Evolutionary conservation across 2,888 invertebrate species (phyloP).

Genomic region (Anthophora plumipes): DNA sequence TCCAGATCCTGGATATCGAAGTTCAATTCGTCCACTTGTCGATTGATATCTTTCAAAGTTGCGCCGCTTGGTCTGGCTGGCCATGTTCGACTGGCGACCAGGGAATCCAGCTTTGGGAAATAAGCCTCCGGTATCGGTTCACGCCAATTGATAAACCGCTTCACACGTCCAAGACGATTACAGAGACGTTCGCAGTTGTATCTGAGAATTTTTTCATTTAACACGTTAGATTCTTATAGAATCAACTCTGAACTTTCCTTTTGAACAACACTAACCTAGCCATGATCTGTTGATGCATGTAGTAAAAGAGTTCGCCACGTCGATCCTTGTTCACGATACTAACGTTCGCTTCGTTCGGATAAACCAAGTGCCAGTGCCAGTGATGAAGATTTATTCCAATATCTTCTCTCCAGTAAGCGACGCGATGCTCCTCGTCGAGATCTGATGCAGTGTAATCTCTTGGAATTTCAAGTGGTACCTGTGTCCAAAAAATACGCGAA

Average conservation of each 20-base stretch:
- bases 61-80: slow-evolving; percentile 89
- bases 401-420: slow-evolving; percentile 94
- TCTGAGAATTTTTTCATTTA: slow-evolving; percentile 85
- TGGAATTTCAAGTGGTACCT: slow-evolving; percentile 88
- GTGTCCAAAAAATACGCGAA: background rate
- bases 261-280: slow-evolving; percentile 85
- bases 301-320: slow-evolving; percentile 92
- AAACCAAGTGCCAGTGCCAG: slow-evolving; percentile 97
- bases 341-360: slow-evolving; percentile 90
- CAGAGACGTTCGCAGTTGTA: slow-evolving; percentile 92
- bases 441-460: slow-evolving; percentile 91
- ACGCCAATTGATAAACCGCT: slow-evolving; percentile 88
- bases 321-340: slow-evolving; percentile 90
- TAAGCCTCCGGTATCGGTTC: slow-evolving; percentile 91
- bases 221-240: too few relatives aligned
- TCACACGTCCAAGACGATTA: slow-evolving; percentile 88
- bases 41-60: slow-evolving; percentile 87
- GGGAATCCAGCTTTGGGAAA: slow-evolving; percentile 93
- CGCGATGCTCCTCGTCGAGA: slow-evolving; percentile 91
- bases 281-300: slow-evolving; percentile 91
- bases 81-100: slow-evolving; percentile 91
- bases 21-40: slow-evolving; percentile 89
- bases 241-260: too few relatives aligned
- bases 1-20: slow-evolving; percentile 90
- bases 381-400: slow-evolving; percentile 94